A percentile compares a stretch with the other conserved stretches of the same genome.
Evolutionary conservation across 2,888 invertebrate species (phyloP).

Genomic region (Dysmachus trigonus): DNA sequence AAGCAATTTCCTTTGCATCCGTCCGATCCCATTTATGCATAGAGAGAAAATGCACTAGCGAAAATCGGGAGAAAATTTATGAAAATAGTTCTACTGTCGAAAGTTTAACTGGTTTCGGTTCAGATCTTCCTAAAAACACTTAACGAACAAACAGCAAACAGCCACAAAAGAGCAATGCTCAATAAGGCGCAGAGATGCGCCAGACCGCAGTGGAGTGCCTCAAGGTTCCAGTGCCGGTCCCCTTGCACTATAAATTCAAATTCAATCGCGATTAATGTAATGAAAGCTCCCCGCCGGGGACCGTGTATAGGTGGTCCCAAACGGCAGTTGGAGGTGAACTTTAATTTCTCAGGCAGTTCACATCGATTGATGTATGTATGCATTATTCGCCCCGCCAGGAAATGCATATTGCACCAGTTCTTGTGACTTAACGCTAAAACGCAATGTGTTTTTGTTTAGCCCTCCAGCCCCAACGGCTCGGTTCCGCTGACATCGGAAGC

Average conservation of each 20-base stretch:
- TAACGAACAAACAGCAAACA: slow-evolving; percentile 35
- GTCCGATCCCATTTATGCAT: slow-evolving; percentile 10
- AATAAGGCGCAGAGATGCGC: slow-evolving; percentile 1
- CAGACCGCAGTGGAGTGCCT: not conserved
- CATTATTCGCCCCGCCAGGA: not conserved
- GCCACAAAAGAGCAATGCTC: slow-evolving; percentile 22
- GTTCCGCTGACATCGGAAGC: not conserved
- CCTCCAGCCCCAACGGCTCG: not conserved
- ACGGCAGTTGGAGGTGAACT: slow-evolving; percentile 3
- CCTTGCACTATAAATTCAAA: slow-evolving; percentile 26
- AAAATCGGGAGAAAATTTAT: slow-evolving; percentile 27
- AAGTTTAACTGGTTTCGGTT: not conserved
- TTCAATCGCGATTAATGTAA: slow-evolving; percentile 42
- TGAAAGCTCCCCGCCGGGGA: not conserved
- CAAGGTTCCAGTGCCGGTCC: slow-evolving; percentile 7
- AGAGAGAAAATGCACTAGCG: not conserved
- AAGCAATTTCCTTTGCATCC: slow-evolving; percentile 25
- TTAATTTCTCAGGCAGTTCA: slow-evolving; percentile 25
- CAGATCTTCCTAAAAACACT: slow-evolving; percentile 22
- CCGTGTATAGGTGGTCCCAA: not conserved
- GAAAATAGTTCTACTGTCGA: slow-evolving; percentile 33
- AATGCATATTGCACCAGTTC: not conserved
- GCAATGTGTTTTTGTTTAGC: slow-evolving; percentile 8
- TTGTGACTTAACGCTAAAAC: not conserved
- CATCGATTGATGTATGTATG: slow-evolving; percentile 16